Conservation (phyloP, 2,888 invertebrate genomes). For the Cheilosia vulpina region DNA sequence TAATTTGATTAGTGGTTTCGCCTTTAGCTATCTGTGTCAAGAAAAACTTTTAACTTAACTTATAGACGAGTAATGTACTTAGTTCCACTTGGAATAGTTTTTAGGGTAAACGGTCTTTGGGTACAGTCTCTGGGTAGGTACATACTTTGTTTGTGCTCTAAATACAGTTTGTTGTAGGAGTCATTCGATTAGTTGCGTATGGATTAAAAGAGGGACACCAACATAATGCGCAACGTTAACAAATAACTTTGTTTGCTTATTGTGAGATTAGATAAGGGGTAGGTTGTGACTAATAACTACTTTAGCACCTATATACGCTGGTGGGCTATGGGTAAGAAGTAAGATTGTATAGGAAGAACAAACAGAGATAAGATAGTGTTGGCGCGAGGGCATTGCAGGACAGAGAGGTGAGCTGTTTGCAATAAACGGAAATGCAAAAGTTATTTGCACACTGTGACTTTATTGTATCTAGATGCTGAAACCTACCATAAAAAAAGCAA, state of each 20-base stretch:
- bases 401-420: conserved; percentile 20
- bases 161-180: conserved; percentile 7
- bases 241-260: conserved; percentile 2
- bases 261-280: conserved; percentile 57
- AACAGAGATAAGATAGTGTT: conserved; percentile 50
- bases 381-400: conserved; percentile 18
- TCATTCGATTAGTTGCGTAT: conserved; percentile 58
- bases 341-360: conserved; percentile 16
- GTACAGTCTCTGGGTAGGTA: not conserved
- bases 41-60: conserved; percentile 56
- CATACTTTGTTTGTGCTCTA: conserved; percentile 32
- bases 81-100: conserved; percentile 60
- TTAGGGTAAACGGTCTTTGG: conserved; percentile 69
- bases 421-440: conserved; percentile 30
- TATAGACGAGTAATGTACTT: conserved; percentile 55
- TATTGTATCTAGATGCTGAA: no score
- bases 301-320: conserved; percentile 20
- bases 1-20: conserved; percentile 69
- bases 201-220: conserved; percentile 2
- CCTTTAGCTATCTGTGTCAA: conserved; percentile 64
- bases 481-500: no score
- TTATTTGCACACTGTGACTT: not conserved
- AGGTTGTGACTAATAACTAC: conserved; percentile 38
- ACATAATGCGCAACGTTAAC: not conserved
- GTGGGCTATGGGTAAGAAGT: conserved; percentile 1